A percentile compares a stretch with the other conserved stretches of the same genome.
Conservation (phyloP, 2,888 invertebrate species). For the Ametastegia equiseti region DNA sequence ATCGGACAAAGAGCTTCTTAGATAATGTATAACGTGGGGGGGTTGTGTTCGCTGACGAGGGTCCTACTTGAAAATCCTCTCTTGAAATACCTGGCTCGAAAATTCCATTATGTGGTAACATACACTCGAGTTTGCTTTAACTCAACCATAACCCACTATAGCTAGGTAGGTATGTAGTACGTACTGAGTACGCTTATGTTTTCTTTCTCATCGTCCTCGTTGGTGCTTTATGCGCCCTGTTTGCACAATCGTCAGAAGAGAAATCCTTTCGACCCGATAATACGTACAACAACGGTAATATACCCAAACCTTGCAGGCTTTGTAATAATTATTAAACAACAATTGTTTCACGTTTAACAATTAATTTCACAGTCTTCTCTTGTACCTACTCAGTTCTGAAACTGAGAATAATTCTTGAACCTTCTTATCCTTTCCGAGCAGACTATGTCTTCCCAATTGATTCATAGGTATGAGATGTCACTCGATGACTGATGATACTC, state of each 20-base stretch:
- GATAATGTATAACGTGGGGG: neutral
- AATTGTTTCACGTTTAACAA: neutral
- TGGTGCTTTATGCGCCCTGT: no score
- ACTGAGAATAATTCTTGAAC: no score
- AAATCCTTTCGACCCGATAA: no score
- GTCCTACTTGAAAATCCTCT: conserved; percentile 6
- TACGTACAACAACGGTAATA: no score
- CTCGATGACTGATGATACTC: neutral
- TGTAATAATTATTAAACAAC: neutral
- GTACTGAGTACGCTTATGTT: no score
- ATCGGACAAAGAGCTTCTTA: conserved; percentile 9
- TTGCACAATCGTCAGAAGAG: no score
- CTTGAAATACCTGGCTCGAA: conserved; percentile 5
- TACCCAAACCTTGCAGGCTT: no score
- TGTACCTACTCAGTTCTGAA: no score
- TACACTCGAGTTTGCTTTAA: neutral
- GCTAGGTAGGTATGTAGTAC: no score
- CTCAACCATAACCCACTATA: neutral
- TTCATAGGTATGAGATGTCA: neutral
- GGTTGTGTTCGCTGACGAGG: conserved; percentile 21
- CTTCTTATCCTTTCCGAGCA: no score
- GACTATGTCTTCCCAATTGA: no score
- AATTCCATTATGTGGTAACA: neutral
- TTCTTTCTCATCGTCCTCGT: no score
- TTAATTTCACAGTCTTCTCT: neutral